Conservation (phyloP, 2,113 vertebrate genomes). For the Ceyx cyanopectus region DNA sequence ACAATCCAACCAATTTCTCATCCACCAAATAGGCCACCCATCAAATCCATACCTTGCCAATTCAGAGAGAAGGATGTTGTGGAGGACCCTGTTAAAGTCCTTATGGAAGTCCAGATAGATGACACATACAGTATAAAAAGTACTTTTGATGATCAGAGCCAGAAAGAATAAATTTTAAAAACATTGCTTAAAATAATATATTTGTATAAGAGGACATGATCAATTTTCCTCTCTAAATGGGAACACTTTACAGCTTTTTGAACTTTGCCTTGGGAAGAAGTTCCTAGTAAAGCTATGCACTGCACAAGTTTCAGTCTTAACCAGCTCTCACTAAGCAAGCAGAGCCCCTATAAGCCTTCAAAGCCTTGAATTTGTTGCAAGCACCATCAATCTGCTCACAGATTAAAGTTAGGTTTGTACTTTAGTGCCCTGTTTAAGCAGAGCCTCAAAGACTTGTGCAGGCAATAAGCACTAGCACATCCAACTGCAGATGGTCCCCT, state of each 20-base stretch:
- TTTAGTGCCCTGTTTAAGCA: not conserved
- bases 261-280: not conserved
- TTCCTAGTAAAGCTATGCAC: not conserved
- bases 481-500: not conserved
- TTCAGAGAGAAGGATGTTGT: not conserved
- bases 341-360: not conserved
- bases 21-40: not conserved
- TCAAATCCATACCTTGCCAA: not conserved
- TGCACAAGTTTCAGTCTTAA: not conserved
- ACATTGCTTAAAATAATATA: not conserved
- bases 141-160: not conserved
- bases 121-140: not conserved
- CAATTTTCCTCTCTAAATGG: not conserved
- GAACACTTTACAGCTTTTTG: not conserved
- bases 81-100: not conserved
- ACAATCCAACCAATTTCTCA: not conserved
- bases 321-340: not conserved
- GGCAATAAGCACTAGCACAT: not conserved
- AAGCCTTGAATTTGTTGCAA: not conserved
- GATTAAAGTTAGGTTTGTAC: not conserved
- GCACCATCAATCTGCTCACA: fast-evolving
- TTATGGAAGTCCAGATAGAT: not conserved
- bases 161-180: not conserved
- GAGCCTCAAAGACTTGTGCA: not conserved
- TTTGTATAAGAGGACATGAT: not conserved